Base-by-base conservation (phyloP, 2,797 vertebrate species). In the Thamnophis elegans region DNA sequence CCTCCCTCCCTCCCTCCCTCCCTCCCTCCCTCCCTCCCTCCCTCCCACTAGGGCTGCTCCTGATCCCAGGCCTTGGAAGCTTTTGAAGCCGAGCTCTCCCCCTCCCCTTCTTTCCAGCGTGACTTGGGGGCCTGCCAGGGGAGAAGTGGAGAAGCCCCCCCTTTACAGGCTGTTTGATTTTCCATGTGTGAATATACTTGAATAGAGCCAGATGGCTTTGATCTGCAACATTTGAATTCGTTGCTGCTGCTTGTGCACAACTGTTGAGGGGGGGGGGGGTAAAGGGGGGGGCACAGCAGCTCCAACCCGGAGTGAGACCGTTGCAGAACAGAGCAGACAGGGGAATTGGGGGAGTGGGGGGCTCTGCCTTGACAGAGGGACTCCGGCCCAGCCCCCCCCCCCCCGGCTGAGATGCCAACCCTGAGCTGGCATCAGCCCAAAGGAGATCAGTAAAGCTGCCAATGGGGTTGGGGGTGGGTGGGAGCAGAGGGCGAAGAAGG, bases 1-100 rank as follows among this genome's bases (percentile, higher is more conserved):
- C n/a, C n/a, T n/a, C n/a, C n/a, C n/a, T n/a, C n/a, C n/a, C 11
- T 4, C 59, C 59, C 2, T 12, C 60, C 60, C 0, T 8, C 58
- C 47, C 47, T 47, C 47, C 47, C 0, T 28, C 11, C 60, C 3
- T 10, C 25, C 25, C 5, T 2, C 62, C 12, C 1, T 5, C 12
- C 28, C 3, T 32, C 5, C 11, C 11, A 3, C 60, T 8, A 8
- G 2, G 3, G 68, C 68, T 78, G 58, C n/a, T 0, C 0, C 22
- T 3, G 0, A 0, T 92, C 53, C 91, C 51, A 54, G 8, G 16
- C 6, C n/a, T 32, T 91, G 88, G 85, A 56, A 78, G 92, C 47
- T 8, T 89, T 56, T 85, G 86, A 91, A 94, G 95, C 87, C 87
- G 32, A 20, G 16, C 3, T 28, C 25, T 59, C n/a, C 47, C 68